Evolutionary conservation across 2,888 invertebrate species (phyloP), one percentile per base, ranked within the genome.

Genomic region (Eupeodes luniger): DNA sequence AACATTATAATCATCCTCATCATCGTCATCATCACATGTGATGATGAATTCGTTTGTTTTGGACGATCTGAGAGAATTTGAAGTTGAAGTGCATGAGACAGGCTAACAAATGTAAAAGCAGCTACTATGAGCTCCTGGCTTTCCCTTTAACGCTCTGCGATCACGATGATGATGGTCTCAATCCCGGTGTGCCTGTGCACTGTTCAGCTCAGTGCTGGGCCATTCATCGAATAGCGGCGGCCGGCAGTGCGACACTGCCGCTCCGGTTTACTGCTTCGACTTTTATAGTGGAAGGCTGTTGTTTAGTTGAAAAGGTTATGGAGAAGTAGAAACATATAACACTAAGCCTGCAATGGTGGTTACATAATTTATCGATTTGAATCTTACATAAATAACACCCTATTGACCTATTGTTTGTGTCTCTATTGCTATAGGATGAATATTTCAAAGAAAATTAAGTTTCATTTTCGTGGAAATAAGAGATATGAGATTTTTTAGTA

Each of bases 31-130:
- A 87, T 87, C 84, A 84, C 84, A 84, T 80, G 69, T 12, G 87
- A 87, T 87, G 86, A 87, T 87, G 84, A 87, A 87, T 87, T 84
- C 87, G 87, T 87, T 84, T 87, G 87, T 87, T 87, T 84, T 84
- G 80, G 80, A 84, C 84, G 55, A 77, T 74, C 76, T 74, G 51
- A 74, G 80, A 79, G 84, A 77, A 77, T 84, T 87, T 76, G 76
- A 87, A 83, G 86, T 87, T 84, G 87, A 87, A 87, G 87, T 87
- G 76, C 84, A 87, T 87, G 87, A 87, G 87, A 87, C 87, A 87
- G 80, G 84, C 84, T 80, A 87, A 80, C 64, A 76, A 72, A 67
- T 57, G 80, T 84, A 10, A 57, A 75, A 70, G 76, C 80, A 72
- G 84, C 87, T 87, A 77, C 84, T 83, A 79, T 79, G 75, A 64